Evolutionary conservation across 30 jellyfish, hydroid and myxozoan species (phyloP), one percentile per base, ranked within the genome.

Genomic region (Turritopsis rubra): DNA sequence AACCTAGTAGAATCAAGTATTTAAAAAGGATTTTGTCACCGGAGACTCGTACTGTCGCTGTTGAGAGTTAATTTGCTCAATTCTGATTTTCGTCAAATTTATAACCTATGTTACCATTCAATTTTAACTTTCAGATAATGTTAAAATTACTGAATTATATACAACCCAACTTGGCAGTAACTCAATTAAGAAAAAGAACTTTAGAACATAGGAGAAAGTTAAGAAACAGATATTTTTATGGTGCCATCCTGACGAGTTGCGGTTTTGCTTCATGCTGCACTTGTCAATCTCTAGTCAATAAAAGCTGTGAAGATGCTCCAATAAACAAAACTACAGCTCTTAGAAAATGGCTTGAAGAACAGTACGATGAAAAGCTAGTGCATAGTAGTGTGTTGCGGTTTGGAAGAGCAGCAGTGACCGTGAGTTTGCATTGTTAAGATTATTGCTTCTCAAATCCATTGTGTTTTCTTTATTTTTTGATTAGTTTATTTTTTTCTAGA

Each of bases 341-440:
- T 19, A 68, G 19, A 22, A 29, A 74, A n/a, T 29, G 82, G 65
- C 65, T 74, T 21, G 54, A 16, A n/a, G 52, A 23, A 26, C 26
- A 9, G 83, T 82, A 82, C 81, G 74, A 73, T 28, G 88, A 87
- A 71, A 52, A 75, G 66, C 75, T 84, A 65, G 81, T 72, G 9
- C 88, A 85, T 30, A 85, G 96, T 52, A 89, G 89, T 7, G 28
- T 91, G 29, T 83, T 91, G 73, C 66, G 97, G 71, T 91, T 91
- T 87, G 97, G 97, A 22, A 87, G 97, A 53, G 95, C 97, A 72
- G 96, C 96, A 8, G 29, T 29, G 29, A 65, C 91, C 9, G 95
- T 87, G 54, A 72, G 95, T 81, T n/a, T n/a, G n/a, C n/a, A n/a
- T n/a, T 31, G 30, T 5, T 85, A 79, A 18, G 17, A 23, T 41